Evolutionary conservation across 2,888 invertebrate genomes (phyloP).

Genomic region (Andrena flavipes): DNA sequence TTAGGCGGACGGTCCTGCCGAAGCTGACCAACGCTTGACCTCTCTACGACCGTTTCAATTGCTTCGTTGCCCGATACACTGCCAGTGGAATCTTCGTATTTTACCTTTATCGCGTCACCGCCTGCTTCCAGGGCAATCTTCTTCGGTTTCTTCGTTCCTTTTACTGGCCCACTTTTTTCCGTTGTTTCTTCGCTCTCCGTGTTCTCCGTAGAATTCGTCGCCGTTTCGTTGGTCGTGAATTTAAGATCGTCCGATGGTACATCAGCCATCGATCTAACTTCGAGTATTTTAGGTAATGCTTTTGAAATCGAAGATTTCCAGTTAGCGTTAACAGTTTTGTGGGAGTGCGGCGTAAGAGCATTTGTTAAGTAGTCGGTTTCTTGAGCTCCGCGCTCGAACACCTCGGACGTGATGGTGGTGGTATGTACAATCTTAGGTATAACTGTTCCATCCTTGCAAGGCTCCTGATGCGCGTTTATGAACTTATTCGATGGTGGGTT

Average conservation of each 20-base stretch:
- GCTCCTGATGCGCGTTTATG: conserved; percentile 4
- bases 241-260: not conserved
- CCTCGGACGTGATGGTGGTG: conserved; percentile 74
- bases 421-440: conserved; percentile 77
- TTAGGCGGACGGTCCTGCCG: not conserved
- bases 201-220: not conserved
- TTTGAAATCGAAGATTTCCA: not conserved
- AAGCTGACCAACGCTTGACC: not conserved
- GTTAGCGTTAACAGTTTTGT: not conserved
- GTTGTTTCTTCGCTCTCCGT: not conserved
- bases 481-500: not conserved
- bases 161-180: not conserved
- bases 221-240: not conserved
- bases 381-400: conserved; percentile 72
- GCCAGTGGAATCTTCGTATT: not conserved
- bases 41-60: not conserved
- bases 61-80: not conserved
- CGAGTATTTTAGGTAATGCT: conserved; percentile 66
- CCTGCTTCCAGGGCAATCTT: not conserved
- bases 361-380: conserved; percentile 21
- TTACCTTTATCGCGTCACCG: not conserved
- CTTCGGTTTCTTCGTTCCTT: not conserved
- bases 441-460: conserved; percentile 30
- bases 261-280: conserved; percentile 68
- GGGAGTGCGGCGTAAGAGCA: not conserved